Base-by-base conservation (phyloP, 2,888 invertebrate species). In the Helobdella robusta region DNA sequence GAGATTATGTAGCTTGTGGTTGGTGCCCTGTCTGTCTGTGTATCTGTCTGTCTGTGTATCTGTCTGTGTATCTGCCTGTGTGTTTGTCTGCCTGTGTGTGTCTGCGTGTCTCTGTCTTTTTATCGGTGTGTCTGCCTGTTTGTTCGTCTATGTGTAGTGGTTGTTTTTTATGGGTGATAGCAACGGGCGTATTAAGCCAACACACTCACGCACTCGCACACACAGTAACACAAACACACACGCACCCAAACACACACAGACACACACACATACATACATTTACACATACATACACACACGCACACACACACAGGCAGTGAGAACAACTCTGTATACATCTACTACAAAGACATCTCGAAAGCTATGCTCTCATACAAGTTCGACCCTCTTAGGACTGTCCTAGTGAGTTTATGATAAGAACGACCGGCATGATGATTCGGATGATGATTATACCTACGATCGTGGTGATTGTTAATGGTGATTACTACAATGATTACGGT, bases 1-100 rank as follows among this genome's bases (percentile, higher is more conserved):
- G 89, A 1, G 86, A 91, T 80, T 93, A 91, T 78, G 86, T 94
- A 34, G 91, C 91, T 0, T 93, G 92, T 80, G 93, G 93, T 64
- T 69, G 65, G 78, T 71, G 20, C 8, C 44, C 15, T 50, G 15
- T n/a, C 32, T 2, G 25, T 23, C n/a, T 54, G n/a, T 6, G 6
- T n/a, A 28, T 4, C 23, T 56, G 32, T n/a, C 30, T n/a, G 23
- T n/a, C 28, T 30, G 32, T 28, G 23, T 6, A n/a, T 56, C 18
- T 18, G 18, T 56, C 25, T n/a, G 6, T 6, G 25, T 56, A 6
- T n/a, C 28, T 56, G 28, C n/a, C 30, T 6, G 25, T 56, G 25
- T 18, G 50, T 50, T 50, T 4, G 50, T 50, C 20, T n/a, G 6
- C n/a, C 6, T n/a, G 5, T 4, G 50, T 50, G 50, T n/a, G n/a